Conservation (phyloP, 2,797 vertebrate species). For the Hemibagrus guttatus region DNA sequence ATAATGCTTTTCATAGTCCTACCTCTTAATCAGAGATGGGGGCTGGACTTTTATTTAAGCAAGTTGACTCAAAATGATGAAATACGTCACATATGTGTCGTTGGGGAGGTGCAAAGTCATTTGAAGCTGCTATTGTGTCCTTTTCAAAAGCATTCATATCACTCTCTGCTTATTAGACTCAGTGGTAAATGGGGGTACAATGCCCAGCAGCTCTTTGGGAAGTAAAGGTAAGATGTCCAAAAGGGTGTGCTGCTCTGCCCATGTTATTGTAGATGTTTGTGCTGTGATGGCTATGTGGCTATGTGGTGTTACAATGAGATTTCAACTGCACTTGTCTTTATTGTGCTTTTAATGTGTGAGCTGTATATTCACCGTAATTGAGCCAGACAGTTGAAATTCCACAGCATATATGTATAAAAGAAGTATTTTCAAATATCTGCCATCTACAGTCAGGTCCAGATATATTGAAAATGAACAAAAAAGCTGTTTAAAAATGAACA, state of each 20-base stretch:
- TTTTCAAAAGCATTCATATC: conserved; percentile 30
- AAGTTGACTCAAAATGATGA: not conserved
- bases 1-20: not conserved
- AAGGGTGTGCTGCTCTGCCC: conserved; percentile 35
- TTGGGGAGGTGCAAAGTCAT: not conserved
- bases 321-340: conserved; percentile 17
- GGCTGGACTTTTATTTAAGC: not conserved
- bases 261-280: conserved; percentile 38
- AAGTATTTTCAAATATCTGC: conserved; percentile 7
- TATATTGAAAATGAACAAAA: conserved; percentile 15
- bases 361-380: not conserved
- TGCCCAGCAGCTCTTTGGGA: conserved; percentile 54
- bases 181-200: conserved; percentile 59
- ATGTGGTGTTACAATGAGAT: not conserved
- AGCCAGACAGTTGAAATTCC: not conserved
- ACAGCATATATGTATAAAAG: not conserved
- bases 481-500: conserved; percentile 28
- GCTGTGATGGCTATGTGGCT: conserved; percentile 28
- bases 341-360: conserved; percentile 5
- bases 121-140: conserved; percentile 9
- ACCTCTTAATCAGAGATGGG: not conserved
- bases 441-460: conserved; percentile 36
- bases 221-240: conserved; percentile 57
- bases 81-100: not conserved
- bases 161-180: conserved; percentile 60